Evolutionary conservation across 2,888 invertebrate genomes (phyloP), one percentile per base, ranked within the genome.

Genomic region (Schizotus pectinicornis): DNA sequence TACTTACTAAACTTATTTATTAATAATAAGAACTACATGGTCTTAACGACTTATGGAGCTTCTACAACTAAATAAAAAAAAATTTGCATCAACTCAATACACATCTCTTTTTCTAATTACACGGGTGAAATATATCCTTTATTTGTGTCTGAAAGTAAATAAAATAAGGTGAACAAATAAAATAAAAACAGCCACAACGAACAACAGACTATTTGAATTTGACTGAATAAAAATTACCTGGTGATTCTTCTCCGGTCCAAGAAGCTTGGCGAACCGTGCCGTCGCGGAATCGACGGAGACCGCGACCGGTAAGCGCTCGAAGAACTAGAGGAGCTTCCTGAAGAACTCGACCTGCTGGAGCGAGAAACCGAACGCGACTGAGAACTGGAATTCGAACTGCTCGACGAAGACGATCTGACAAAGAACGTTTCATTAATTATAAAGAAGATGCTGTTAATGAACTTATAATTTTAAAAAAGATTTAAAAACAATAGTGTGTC

Each of bases 251-350:
- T 86, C 70, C 95, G 85, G 80, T 96, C 96, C 61, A 96, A 83
- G 81, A 96, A 96, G 80, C 94, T 94, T 12, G 97, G 97, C 55
- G 96, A 96, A 38, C 96, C 96, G 69, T 92, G 90, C 60, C 96
- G 86, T 55, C 96, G 84, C 47, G 96, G 94, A 78, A 96, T 96
- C 58, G 95, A 95, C n/a, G 90, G 91, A 59, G 93, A 92, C 61
- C 91, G 84, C 56, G 89, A 88, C 65, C 88, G 83, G 84, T 84
- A 61, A 8, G 43, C 47, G 37, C 78, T 79, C 76, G 85, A 85
- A 3, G 86, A 86, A 64, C 83, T 82, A 77, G 83, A 83, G 14
- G 84, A 83, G 30, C 83, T 83, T 2, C 81, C 81, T 59, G 83
- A 83, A 1, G 84, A 82, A 55, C 81, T 80, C 6, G 79, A 79